Evolutionary conservation across 2,888 invertebrate genomes (phyloP), one percentile per base, ranked within the genome.

Genomic region (Acleris literana): DNA sequence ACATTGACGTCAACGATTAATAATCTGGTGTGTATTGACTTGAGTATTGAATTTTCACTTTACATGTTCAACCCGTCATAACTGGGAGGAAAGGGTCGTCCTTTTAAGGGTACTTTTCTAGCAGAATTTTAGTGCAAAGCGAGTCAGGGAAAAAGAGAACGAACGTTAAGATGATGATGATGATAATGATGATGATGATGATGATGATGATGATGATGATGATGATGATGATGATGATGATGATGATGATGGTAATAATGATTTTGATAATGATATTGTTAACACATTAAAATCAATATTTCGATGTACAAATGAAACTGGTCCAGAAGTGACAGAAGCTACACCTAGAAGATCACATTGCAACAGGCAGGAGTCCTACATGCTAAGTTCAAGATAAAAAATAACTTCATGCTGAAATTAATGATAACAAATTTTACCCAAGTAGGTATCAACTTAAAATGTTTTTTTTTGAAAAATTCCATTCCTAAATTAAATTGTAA

Each of bases 291-390:
- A 20, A 49, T 5, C n/a, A 59, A 48, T 25, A 43, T 18, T 66
- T 66, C 61, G 56, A 66, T 62, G 61, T 62, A 66, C 52, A 43
- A 20, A 57, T 66, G 70, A 72, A 75, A 82, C 78, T 76, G 81
- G 77, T 74, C 80, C 77, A 75, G 71, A 76, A 77, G 71, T 64
- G 76, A 74, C 73, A 77, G 70, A 76, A 77, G 76, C 80, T 84
- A 83, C 73, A 71, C 72, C 87, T 91, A 90, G 82, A 88, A 90
- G 88, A 91, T 90, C 89, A 91, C 90, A 90, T 84, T 86, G 87
- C 83, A 77, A 85, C 82, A 88, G 83, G 83, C 86, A 83, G 80
- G 78, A 82, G 74, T 80, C 78, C 81, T 84, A 83, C 49, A 46
- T 61, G 44, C 65, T 65, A 65, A 22, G 46, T 57, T 22, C 46